These are phyloP conservation scores for Peromyscus polionotus DNA, from an alignment of 2,113 vertebrate genomes.

Conservation along the genomic window DNA sequence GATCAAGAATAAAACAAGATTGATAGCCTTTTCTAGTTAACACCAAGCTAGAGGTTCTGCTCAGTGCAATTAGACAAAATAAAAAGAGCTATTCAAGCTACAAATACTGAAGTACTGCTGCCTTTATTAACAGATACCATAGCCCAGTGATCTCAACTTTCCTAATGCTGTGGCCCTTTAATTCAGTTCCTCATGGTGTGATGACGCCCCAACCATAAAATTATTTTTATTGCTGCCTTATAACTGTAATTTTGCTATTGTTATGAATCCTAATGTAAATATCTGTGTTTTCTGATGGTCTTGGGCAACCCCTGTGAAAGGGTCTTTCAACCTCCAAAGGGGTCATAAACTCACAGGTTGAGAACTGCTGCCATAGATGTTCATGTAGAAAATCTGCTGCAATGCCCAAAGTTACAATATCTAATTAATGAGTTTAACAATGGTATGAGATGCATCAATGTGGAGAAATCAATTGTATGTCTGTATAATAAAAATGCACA, in stretches of 20 bases:
- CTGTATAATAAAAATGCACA: constrained; percentile 1
- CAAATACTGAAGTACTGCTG: background rate
- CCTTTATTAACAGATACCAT: background rate
- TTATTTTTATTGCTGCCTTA: background rate
- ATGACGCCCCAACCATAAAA: background rate
- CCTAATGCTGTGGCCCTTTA: background rate
- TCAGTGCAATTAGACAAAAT: background rate
- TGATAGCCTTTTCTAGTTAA: background rate
- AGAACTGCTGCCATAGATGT: background rate
- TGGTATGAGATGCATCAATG: background rate
- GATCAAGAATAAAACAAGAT: background rate
- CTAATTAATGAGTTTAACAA: background rate
- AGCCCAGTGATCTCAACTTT: background rate
- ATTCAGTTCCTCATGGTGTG: background rate
- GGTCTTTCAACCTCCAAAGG: background rate
- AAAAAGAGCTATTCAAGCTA: background rate
- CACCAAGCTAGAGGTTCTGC: background rate
- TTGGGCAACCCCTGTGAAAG: background rate
- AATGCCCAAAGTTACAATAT: background rate
- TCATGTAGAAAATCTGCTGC: background rate
- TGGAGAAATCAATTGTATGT: background rate
- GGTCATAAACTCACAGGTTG: background rate
- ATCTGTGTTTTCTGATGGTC: background rate
- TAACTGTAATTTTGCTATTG: background rate
- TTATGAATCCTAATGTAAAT: background rate